Evolutionary conservation across 2,888 invertebrate species (phyloP).

Genomic region (Drosophila testacea): DNA sequence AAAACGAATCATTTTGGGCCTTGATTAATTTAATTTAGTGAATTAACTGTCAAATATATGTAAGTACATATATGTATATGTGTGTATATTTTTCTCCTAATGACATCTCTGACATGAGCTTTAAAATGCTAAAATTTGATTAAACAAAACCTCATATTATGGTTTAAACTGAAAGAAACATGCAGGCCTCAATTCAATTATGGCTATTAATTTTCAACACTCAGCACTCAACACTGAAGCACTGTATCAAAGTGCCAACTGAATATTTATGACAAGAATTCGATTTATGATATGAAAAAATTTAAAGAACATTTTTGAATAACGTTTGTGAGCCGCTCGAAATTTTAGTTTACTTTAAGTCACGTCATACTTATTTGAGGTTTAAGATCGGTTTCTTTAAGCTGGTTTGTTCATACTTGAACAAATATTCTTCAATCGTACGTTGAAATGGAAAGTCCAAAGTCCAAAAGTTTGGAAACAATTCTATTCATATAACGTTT

Average conservation of each 20-base stretch:
- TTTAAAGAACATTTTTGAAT: neutral
- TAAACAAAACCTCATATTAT: constrained; percentile 9
- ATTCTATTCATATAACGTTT: too few species aligned
- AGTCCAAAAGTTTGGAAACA: too few species aligned
- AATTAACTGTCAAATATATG: constrained; percentile 11
- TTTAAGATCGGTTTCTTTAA: too few species aligned
- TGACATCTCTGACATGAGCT: constrained; percentile 8
- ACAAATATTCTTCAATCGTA: too few species aligned
- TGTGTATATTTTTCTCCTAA: neutral
- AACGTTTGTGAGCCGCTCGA: too few species aligned
- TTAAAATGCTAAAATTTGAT: constrained; percentile 4
- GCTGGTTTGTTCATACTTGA: too few species aligned
- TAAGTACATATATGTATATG: neutral
- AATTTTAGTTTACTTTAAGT: neutral
- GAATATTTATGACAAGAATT: neutral
- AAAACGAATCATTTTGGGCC: constrained; percentile 16
- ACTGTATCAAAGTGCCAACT: neutral
- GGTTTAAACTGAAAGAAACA: neutral
- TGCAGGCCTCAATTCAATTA: constrained; percentile 1
- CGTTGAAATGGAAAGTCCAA: too few species aligned
- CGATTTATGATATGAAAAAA: neutral
- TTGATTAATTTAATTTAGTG: constrained; percentile 18
- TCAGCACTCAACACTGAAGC: neutral
- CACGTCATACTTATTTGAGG: too few species aligned
- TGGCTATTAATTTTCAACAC: neutral